phyloP scores from a whole-genome alignment of 1,140 invertebrate species.

The Nasonia vitripennis region DNA sequence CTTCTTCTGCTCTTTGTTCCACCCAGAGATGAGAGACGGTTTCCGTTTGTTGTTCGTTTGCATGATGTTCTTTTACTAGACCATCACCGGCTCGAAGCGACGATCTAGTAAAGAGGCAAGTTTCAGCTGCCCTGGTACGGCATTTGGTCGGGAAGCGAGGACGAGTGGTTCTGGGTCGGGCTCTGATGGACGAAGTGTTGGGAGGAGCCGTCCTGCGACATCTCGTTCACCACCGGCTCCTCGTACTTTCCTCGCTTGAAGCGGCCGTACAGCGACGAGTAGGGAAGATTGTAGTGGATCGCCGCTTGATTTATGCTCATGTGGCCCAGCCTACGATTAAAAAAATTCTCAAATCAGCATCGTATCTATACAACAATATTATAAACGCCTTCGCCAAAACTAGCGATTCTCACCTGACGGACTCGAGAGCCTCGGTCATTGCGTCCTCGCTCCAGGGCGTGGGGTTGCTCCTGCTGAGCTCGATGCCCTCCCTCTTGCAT shows the following conservation, averaged over 20 bases:
- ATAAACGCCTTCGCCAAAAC: neutral
- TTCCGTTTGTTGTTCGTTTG: slow-evolving; percentile 1
- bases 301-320: slow-evolving; percentile 96
- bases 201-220: slow-evolving; percentile 72
- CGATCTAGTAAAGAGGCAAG: slow-evolving; percentile 73
- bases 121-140: slow-evolving; percentile 76
- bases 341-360: slow-evolving; percentile 33
- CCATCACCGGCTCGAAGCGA: slow-evolving; percentile 36
- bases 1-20: neutral
- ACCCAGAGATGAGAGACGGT: neutral
- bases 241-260: slow-evolving; percentile 86
- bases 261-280: slow-evolving; percentile 90
- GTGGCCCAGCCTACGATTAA: slow-evolving; percentile 83
- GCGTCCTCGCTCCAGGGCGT: slow-evolving; percentile 93
- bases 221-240: slow-evolving; percentile 72
- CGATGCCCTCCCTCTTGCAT: slow-evolving; percentile 92
- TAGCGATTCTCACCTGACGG: slow-evolving; percentile 81
- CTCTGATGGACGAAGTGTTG: slow-evolving; percentile 73
- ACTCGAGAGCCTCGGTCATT: slow-evolving; percentile 91
- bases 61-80: slow-evolving; percentile 46
- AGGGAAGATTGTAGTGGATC: slow-evolving; percentile 93
- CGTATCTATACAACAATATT: no score
- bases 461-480: slow-evolving; percentile 88
- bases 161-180: slow-evolving; percentile 73
- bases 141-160: slow-evolving; percentile 74